Evolutionary conservation across 1,140 invertebrate species (phyloP), one percentile per base, ranked within the genome.

Genomic region (Triops cancriformis): DNA sequence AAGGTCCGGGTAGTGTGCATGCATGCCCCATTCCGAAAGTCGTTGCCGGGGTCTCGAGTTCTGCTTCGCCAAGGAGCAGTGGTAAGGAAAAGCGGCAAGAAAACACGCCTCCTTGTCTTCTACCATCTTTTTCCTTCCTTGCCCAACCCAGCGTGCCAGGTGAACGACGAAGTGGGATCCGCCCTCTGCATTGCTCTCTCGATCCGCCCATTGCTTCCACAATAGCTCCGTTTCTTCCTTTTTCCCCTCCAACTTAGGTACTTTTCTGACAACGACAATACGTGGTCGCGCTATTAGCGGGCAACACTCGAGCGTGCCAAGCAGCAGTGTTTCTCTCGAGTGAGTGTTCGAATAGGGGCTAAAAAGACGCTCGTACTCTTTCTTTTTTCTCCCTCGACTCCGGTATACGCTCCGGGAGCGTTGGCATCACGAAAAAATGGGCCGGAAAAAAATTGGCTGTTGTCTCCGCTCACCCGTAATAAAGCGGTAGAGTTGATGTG

Each of bases 401-500:
- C 45, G 14, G 51, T 18, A 18, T 64, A 64, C 0, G 0, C 1
- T 64, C 23, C 23, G 14, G 23, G 14, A 64, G 51, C 51, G 51
- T 18, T 18, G 23, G 51, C 14, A 23, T n/a, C 9, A 18, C 1
- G 51, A 23, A 64, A 64, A 64, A 64, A 64, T 6, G 23, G 23
- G 51, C 51, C 1, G 18, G 51, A 14, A 18, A 64, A 64, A 64
- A 64, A 64, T 64, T 64, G 51, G 51, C 51, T 64, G 51, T 64
- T 64, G 51, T 64, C 51, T 64, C 51, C 51, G 23, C 51, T 64
- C 51, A 64, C 51, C 51, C 51, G 51, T 64, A 64, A 64, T 64
- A 64, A 64, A 64, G 51, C 51, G 51, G 51, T 64, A 64, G 51
- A 64, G 51, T 64, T 64, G 51, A 64, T 64, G 51, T 64, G 51